Base-by-base conservation (phyloP, 2,113 vertebrate genomes). In the Sylvia atricapilla region DNA sequence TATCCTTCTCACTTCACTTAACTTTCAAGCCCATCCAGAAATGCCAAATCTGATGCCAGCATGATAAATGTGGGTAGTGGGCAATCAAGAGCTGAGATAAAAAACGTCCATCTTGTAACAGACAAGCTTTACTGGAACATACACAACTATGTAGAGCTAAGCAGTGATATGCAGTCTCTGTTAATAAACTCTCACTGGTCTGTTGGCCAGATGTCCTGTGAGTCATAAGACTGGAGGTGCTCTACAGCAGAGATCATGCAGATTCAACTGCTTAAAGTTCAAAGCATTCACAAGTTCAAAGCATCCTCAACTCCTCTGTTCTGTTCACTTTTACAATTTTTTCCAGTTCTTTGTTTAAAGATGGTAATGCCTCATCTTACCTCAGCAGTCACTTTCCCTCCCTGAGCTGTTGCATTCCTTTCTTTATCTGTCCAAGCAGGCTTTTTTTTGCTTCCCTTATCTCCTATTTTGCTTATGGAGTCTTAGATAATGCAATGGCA, bases 281-380 rank as follows among this genome's bases (percentile, higher is more conserved):
- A 97, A 97, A 97, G 93, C 73, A 75, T 67, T 85, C 81, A 90
- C 63, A 92, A 95, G 92, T 96, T 96, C 96, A 96, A 96, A 96
- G 96, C 75, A 73, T 80, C 75, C 68, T 55, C 64, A 90, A 88
- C 52, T 90, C 87, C 88, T 94, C 88, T 90, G 67, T 86, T 94
- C 83, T 77, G 37, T 67, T 89, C 88, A 94, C 79, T 97, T 95
- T 63, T 70, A 80, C 23, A 68, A 8, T 60, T 85, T 93, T 80
- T 78, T 10, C 46, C 52, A 52, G 47, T 70, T 93, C 80, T 92
- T 84, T 90, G 43, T 94, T 92, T 92, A 93, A 93, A 90, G 50
- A 21, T 84, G n/a, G 55, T 92, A 95, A 94, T 77, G 52, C 43
- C 79, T 93, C 83, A 6, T 13, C 76, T 86, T 92, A 93, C 94